phyloP scores from a whole-genome alignment of 2,113 vertebrate genomes.

The Sebastes schlegelii region DNA sequence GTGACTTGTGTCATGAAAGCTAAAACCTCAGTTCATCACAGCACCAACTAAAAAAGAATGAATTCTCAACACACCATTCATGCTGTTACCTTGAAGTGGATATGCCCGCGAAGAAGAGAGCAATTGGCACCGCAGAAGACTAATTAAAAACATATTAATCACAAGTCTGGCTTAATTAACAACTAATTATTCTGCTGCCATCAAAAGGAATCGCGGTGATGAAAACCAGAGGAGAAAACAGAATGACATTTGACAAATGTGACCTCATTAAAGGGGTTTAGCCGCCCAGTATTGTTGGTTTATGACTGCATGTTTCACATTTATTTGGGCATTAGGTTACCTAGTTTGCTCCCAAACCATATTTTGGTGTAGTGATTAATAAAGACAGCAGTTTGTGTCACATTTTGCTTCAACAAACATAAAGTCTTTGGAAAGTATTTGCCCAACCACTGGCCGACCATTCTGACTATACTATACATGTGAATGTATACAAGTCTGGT shows the following conservation, averaged over 20 bases:
- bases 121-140: neutral
- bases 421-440: neutral
- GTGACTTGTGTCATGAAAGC: neutral
- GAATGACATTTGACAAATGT: constrained; percentile 6
- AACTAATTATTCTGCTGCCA: constrained; percentile 9
- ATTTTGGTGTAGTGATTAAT: constrained; percentile 1
- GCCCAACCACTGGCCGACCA: neutral
- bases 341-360: neutral
- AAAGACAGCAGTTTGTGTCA: constrained; percentile 10
- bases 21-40: neutral
- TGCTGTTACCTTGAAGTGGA: constrained; percentile 19
- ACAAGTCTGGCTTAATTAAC: constrained; percentile 22
- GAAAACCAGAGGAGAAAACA: neutral
- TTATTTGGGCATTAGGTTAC: neutral
- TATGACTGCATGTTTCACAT: neutral
- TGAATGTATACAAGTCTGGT: neutral
- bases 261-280: neutral
- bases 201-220: neutral
- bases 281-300: neutral
- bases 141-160: constrained; percentile 45
- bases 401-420: neutral
- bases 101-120: constrained; percentile 11
- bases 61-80: constrained; percentile 2
- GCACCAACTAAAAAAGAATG: neutral
- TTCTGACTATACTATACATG: neutral